Conservation (phyloP, 92 coral and sea anemone genomes). For the Epizoanthus illoricatus region DNA sequence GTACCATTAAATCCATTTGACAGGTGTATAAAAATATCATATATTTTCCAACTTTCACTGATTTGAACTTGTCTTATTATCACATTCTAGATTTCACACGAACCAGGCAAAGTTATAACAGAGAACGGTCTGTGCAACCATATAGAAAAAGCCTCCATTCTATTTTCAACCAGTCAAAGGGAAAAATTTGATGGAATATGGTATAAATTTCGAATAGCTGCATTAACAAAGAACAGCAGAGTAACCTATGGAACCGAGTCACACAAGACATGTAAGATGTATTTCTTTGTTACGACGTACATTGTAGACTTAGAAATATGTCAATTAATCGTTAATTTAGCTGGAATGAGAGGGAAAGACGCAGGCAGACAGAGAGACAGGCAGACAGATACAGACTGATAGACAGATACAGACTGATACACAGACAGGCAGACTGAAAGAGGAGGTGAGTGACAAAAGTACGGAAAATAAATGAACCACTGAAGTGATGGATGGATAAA, state of each 20-base stretch:
- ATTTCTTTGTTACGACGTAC: no score
- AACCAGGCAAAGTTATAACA: neutral
- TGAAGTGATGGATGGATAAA: neutral
- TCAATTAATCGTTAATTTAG: no score
- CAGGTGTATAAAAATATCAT: neutral
- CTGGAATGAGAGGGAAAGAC: no score
- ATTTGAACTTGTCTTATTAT: neutral
- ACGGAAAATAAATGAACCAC: no score
- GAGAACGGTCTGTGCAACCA: slow-evolving; percentile 25
- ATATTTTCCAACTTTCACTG: neutral
- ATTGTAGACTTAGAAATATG: no score
- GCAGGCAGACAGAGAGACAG: no score
- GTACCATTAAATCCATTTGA: no score
- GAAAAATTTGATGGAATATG: slow-evolving; percentile 22
- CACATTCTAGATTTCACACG: slow-evolving; percentile 16
- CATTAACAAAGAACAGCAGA: slow-evolving; percentile 34
- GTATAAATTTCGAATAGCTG: slow-evolving; percentile 30
- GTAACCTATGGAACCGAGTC: slow-evolving; percentile 18
- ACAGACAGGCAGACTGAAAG: no score
- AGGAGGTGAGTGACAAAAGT: no score
- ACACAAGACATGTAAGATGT: neutral
- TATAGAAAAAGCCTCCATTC: slow-evolving; percentile 4
- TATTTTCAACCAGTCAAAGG: neutral
- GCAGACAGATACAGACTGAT: no score
- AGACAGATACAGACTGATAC: no score